Base-by-base conservation (phyloP, 2,797 vertebrate genomes). In the Pangasius sanitwongsei region DNA sequence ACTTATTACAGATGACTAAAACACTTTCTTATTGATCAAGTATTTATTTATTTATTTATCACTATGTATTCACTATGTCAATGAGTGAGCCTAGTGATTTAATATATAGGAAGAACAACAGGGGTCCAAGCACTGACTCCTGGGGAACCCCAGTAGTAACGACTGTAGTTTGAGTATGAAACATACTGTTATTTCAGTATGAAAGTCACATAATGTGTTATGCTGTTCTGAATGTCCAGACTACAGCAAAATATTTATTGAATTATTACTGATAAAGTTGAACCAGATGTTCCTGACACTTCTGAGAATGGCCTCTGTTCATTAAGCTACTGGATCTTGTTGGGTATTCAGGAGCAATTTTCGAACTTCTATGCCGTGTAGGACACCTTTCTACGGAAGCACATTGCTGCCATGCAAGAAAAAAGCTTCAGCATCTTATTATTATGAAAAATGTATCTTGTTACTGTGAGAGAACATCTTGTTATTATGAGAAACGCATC, bases 201-300 rank as follows among this genome's bases (percentile, higher is more conserved):
- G 7, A 34, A 55, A 55, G 74, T 31, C 28, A n/a, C 28, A 78
- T 53, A 78, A 77, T 53, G 8, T 80, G 57, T 34, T 55, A 31
- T 55, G 50, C 50, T 31, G 77, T 78, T 78, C 23, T 75, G 11
- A 50, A 75, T 28, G 74, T 34, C 50, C 9, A 59, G 55, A 81
- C 6, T 23, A 57, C n/a, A 20, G 11, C 31, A 81, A 81, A 55
- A 80, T 31, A 80, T 53, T 31, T 50, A 78, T 20, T 80, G 1
- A 55, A 34, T 81, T 37, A 81, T 80, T 57, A 80, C n/a, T 80
- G 53, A 80, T 80, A 34, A 81, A 80, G 7, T 11, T 81, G 18
- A 59, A 81, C 53, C 31, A 81, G 50, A 81, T 59, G 50, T 57
- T 81, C 18, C 18, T 80, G 53, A 57, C 77, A 80, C n/a, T 23